Percentiles rank a stretch among this genome's conserved stretches.
phyloP scores from a whole-genome alignment of 2,113 vertebrate genomes.

The Colinus virginianus region DNA sequence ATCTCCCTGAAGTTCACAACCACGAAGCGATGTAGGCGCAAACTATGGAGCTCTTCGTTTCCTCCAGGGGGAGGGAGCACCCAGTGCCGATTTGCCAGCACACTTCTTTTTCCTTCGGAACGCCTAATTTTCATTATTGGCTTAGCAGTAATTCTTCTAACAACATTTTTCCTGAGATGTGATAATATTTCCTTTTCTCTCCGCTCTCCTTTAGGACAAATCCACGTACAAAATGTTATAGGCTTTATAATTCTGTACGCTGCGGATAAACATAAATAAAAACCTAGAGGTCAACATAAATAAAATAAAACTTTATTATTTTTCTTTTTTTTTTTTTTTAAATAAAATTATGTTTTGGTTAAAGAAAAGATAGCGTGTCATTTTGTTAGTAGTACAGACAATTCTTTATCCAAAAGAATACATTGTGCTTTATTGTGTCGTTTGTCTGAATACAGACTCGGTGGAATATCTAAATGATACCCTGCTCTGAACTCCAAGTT shows the following conservation, averaged over 20 bases:
- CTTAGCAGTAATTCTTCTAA: constrained; percentile 35
- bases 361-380: constrained; percentile 81
- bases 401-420: constrained; percentile 86
- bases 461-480: constrained; percentile 91
- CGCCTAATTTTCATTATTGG: constrained; percentile 6
- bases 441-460: constrained; percentile 91
- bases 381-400: constrained; percentile 84
- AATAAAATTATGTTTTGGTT: constrained; percentile 82
- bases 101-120: not conserved
- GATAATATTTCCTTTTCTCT: not conserved
- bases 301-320: constrained; percentile 83
- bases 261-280: constrained; percentile 74
- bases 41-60: not conserved
- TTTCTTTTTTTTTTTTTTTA: constrained; percentile 53
- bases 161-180: constrained; percentile 11
- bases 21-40: constrained; percentile 42
- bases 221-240: constrained; percentile 23
- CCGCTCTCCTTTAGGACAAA: not conserved
- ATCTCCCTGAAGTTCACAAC: constrained; percentile 28
- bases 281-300: constrained; percentile 85
- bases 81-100: not conserved
- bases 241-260: constrained; percentile 8
- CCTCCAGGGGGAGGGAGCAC: constrained; percentile 29
- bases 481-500: constrained; percentile 94
- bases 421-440: constrained; percentile 91